These are phyloP conservation scores for Canis aureus DNA, from an alignment of 2,113 vertebrate species.

Conservation along the genomic window DNA sequence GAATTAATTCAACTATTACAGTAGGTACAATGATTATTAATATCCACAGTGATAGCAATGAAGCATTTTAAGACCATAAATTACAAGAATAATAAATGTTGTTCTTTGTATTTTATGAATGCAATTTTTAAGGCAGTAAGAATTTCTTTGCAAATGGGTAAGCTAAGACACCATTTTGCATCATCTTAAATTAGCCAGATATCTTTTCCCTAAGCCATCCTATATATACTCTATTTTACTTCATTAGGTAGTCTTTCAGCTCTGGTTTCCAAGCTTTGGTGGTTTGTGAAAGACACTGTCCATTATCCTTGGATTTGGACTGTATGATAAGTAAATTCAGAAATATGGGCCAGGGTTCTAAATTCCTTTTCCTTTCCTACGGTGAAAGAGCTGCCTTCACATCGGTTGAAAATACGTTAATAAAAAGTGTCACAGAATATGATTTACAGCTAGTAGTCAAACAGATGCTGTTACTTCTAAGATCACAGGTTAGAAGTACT, in stretches of 20 bases:
- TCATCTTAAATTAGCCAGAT: neutral
- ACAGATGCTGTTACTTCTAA: neutral
- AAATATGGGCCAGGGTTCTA: neutral
- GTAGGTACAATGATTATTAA: neutral
- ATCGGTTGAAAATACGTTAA: neutral
- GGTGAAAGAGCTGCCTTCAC: neutral
- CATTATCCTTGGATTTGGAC: neutral
- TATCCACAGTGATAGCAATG: neutral
- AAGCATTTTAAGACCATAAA: neutral
- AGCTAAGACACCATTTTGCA: neutral
- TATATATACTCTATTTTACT: neutral
- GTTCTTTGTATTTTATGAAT: neutral
- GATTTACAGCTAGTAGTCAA: neutral
- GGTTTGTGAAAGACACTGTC: neutral
- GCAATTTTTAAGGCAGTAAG: neutral
- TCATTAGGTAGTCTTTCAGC: neutral
- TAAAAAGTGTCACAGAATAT: neutral
- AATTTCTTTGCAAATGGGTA: neutral
- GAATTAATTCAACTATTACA: neutral
- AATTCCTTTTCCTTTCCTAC: neutral
- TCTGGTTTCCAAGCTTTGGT: neutral
- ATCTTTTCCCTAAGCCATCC: neutral
- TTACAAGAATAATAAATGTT: neutral
- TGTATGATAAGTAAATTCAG: neutral
- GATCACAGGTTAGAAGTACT: neutral